These are phyloP conservation scores for Tetramorium simillimum DNA, from an alignment of 1,140 invertebrate genomes.

Conservation along the genomic window DNA sequence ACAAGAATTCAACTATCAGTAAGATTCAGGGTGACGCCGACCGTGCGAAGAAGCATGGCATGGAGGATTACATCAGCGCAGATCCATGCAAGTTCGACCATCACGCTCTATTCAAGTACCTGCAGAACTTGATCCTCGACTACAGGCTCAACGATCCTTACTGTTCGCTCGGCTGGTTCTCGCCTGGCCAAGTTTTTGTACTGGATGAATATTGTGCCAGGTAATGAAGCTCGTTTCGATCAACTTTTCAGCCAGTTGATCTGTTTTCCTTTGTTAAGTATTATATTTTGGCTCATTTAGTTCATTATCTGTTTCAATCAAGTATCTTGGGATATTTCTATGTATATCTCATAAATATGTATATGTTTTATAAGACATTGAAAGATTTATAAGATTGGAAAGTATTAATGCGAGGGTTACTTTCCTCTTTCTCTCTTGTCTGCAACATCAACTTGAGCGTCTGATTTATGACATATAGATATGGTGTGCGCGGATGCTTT, in stretches of 20 bases:
- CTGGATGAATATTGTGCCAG: slow-evolving; percentile 99
- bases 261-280: not conserved
- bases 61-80: slow-evolving; percentile 99
- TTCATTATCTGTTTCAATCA: not conserved
- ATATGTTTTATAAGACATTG: not conserved
- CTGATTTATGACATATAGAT: slow-evolving; percentile 85
- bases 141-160: slow-evolving; percentile 98
- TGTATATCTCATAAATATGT: not conserved
- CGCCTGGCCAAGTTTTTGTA: slow-evolving; percentile 99
- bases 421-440: not conserved
- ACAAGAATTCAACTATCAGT: slow-evolving; percentile 94
- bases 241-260: not conserved
- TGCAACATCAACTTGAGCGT: not conserved
- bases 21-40: slow-evolving; percentile 98
- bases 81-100: slow-evolving; percentile 99
- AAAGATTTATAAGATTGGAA: not conserved
- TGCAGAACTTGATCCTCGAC: slow-evolving; percentile 97
- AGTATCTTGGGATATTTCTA: not conserved
- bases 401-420: not conserved
- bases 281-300: not conserved
- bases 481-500: slow-evolving; percentile 98
- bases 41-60: slow-evolving; percentile 98
- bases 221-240: slow-evolving; percentile 63
- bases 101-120: slow-evolving; percentile 94
- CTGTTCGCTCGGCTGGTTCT: slow-evolving; percentile 99